Percentiles rank a stretch among this genome's conserved stretches.
Conservation (phyloP, 2,797 vertebrate species). For the Cheirogaleus major region DNA sequence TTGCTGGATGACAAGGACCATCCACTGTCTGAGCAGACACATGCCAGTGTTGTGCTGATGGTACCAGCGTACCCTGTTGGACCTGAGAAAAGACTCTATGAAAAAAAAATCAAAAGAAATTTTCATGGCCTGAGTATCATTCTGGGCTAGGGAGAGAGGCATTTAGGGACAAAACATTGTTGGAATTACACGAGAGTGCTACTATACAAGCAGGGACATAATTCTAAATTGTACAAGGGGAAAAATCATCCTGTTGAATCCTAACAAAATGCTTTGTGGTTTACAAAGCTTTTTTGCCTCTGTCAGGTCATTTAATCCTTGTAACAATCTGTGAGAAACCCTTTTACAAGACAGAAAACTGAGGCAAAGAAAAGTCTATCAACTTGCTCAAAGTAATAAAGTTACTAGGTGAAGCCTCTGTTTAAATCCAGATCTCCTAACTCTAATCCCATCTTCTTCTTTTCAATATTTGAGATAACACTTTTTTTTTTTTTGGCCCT, state of each 20-base stretch:
- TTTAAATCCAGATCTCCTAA: not conserved
- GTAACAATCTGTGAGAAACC: not conserved
- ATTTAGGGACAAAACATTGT: not conserved
- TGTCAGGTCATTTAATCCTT: not conserved
- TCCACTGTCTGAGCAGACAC: not conserved
- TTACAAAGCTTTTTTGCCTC: not conserved
- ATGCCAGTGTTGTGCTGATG: not conserved
- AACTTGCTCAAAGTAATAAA: not conserved
- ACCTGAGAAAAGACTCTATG: not conserved
- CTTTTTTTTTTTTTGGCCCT: not conserved
- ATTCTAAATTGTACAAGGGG: not conserved
- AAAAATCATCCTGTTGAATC: not conserved
- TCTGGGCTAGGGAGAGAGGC: not conserved
- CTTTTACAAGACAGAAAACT: not conserved
- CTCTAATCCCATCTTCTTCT: not conserved
- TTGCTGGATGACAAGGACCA: fast-evolving
- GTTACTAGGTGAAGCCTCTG: not conserved
- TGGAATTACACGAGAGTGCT: not conserved
- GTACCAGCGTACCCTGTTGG: not conserved
- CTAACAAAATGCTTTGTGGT: not conserved
- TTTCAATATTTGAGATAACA: not conserved
- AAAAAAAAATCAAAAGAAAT: not conserved
- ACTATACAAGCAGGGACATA: not conserved
- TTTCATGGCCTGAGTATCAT: no score
- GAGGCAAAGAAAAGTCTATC: not conserved